phyloP scores from a whole-genome alignment of 2,113 vertebrate species.

The Urocolius indicus region DNA sequence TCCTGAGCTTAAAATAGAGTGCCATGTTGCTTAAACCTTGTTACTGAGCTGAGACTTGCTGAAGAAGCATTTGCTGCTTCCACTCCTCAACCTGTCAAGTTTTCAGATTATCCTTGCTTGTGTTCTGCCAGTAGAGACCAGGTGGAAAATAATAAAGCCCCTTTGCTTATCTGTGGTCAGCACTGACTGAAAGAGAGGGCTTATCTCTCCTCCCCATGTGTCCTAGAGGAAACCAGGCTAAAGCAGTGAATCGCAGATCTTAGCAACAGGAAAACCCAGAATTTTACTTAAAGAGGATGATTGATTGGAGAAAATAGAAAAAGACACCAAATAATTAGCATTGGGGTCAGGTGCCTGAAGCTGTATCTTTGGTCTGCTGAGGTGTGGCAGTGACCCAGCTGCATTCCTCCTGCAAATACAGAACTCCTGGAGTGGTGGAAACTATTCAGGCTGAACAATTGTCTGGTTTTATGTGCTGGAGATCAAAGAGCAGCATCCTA shows the following conservation, averaged over 20 bases:
- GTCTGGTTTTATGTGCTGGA: neutral
- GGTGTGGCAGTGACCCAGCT: neutral
- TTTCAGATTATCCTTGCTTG: conserved; percentile 10
- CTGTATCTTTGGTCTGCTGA: neutral
- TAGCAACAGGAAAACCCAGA: conserved; percentile 45
- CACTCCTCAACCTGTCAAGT: neutral
- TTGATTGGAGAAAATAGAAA: neutral
- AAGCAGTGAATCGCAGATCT: conserved; percentile 6
- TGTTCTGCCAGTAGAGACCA: neutral
- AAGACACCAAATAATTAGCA: neutral
- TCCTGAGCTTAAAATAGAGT: conserved; percentile 11
- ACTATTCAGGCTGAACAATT: neutral
- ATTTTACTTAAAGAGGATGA: conserved; percentile 4
- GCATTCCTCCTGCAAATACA: neutral
- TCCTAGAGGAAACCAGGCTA: conserved; percentile 53
- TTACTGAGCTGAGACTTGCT: neutral
- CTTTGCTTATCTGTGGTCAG: conserved; percentile 50
- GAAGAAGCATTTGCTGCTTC: conserved; percentile 5
- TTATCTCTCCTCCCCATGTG: conserved; percentile 50
- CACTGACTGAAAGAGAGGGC: conserved; percentile 9
- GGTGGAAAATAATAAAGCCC: conserved; percentile 49
- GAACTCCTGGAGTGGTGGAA: neutral
- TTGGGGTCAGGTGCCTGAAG: neutral
- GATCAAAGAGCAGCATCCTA: neutral
- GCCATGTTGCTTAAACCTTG: neutral